A percentile compares a stretch with the other conserved stretches of the same genome.
phyloP scores from a whole-genome alignment of 2,888 invertebrate species.

The Drosophila sordidapex region DNA sequence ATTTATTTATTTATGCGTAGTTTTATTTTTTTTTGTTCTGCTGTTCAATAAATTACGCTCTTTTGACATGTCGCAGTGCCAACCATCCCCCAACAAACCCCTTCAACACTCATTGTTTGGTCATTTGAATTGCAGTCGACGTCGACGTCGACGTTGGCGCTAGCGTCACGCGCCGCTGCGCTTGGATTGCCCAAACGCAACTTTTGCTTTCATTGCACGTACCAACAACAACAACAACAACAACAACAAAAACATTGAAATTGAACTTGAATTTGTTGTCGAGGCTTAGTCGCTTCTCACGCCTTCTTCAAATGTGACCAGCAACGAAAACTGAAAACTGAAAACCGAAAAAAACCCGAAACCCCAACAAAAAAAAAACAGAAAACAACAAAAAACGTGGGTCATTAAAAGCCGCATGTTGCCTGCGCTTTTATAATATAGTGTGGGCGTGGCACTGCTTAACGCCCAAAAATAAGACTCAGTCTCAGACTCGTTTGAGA shows the following conservation, averaged over 20 bases:
- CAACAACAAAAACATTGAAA: conserved; percentile 49
- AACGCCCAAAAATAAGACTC: conserved; percentile 1
- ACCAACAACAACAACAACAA: conserved; percentile 43
- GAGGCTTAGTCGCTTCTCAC: conserved; percentile 58
- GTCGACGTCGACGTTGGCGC: conserved; percentile 27
- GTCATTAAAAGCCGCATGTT: conserved; percentile 35
- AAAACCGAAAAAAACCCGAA: conserved; percentile 5
- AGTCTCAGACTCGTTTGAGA: not conserved
- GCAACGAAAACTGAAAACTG: conserved; percentile 11
- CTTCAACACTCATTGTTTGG: conserved; percentile 64
- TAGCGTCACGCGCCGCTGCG: conserved; percentile 69
- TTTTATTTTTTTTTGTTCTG: conserved; percentile 50
- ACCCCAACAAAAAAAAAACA: not conserved
- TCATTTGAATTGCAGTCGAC: conserved; percentile 68
- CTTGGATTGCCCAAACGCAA: conserved; percentile 70
- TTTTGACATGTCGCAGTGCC: conserved; percentile 72
- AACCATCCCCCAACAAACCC: conserved; percentile 6
- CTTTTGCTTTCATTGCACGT: conserved; percentile 80
- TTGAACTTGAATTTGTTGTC: conserved; percentile 51
- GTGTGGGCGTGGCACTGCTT: conserved; percentile 46
- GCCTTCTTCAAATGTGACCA: conserved; percentile 42
- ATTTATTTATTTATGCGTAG: conserved; percentile 75
- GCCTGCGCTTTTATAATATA: conserved; percentile 24
- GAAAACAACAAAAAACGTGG: conserved; percentile 31
- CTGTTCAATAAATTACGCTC: conserved; percentile 76